Conservation (phyloP, 2,797 vertebrate genomes). For the Dipus sagitta region DNA sequence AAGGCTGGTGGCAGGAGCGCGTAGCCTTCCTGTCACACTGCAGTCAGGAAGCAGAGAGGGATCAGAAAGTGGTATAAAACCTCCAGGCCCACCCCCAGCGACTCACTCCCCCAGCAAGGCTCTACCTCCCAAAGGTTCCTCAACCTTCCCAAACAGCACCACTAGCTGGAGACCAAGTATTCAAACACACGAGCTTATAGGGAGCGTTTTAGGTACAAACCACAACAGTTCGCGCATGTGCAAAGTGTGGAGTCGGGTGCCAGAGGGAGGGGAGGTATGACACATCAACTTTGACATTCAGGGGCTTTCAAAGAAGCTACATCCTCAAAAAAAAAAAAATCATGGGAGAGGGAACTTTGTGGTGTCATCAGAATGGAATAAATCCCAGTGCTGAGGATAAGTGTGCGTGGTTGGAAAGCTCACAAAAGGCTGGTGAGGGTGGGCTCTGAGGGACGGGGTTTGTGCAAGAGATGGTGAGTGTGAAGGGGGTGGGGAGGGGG, state of each 20-base stretch:
- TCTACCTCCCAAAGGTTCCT: no score
- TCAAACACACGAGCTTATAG: no score
- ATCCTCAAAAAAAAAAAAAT: background rate
- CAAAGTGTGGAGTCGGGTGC: accelerated
- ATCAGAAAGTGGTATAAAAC: no score
- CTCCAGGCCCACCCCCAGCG: no score
- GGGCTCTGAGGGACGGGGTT: background rate
- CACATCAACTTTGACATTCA: background rate
- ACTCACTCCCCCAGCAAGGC: no score
- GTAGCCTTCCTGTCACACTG: no score
- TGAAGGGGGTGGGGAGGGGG: no score
- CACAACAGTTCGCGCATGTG: background rate
- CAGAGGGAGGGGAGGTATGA: background rate
- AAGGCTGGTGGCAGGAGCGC: no score
- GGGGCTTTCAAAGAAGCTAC: background rate
- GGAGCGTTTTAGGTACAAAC: no score
- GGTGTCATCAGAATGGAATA: background rate
- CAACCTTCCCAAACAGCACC: no score
- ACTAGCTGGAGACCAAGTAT: no score
- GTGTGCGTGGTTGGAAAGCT: background rate
- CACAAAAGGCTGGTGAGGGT: background rate
- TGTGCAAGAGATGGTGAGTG: background rate
- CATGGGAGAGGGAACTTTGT: background rate
- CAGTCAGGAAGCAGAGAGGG: no score
- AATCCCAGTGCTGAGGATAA: background rate